Conservation (phyloP, 2,113 vertebrate species). For the Microcebus griseorufus region DNA sequence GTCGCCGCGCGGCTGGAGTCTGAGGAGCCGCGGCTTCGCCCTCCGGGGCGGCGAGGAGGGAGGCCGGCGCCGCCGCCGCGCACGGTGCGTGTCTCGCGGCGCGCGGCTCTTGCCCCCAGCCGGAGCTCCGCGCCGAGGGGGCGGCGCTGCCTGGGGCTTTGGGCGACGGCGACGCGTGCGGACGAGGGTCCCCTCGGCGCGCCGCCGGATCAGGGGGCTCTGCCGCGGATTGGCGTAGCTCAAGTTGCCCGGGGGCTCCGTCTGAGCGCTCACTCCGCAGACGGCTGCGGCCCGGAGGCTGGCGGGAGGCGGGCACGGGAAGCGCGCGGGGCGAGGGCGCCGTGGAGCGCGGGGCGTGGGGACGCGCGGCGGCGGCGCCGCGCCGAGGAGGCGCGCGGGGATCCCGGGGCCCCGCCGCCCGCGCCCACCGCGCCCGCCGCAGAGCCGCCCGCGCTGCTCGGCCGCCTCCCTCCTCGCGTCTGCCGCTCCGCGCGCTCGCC, state of each 20-base stretch:
- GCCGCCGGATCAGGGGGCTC: neutral
- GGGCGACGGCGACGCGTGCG: neutral
- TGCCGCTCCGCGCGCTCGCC: constrained; percentile 51
- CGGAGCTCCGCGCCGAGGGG: constrained; percentile 8
- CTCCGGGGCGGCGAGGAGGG: constrained; percentile 19
- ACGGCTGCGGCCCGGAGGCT: constrained; percentile 56
- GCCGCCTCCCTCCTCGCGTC: constrained; percentile 65
- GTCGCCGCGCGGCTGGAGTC: neutral
- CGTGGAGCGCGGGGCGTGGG: constrained; percentile 61
- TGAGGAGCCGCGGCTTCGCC: neutral
- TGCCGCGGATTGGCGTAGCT: neutral
- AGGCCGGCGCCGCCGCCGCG: constrained; percentile 48
- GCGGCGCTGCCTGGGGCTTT: neutral
- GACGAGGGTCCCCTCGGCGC: neutral
- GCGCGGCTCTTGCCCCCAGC: constrained; percentile 5
- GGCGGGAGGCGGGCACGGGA: constrained; percentile 57
- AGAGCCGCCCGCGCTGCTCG: constrained; percentile 53
- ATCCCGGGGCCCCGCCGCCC: constrained; percentile 76
- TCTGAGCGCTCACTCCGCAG: constrained; percentile 68
- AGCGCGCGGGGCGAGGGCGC: constrained; percentile 68
- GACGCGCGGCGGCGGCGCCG: constrained; percentile 69
- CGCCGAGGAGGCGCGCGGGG: constrained; percentile 73
- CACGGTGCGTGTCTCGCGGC: constrained; percentile 22
- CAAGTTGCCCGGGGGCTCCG: constrained; percentile 69
- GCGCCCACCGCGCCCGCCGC: constrained; percentile 77